These are phyloP conservation scores for Phenganax stokvisi DNA, from an alignment of 92 coral and sea anemone genomes.

Conservation along the genomic window DNA sequence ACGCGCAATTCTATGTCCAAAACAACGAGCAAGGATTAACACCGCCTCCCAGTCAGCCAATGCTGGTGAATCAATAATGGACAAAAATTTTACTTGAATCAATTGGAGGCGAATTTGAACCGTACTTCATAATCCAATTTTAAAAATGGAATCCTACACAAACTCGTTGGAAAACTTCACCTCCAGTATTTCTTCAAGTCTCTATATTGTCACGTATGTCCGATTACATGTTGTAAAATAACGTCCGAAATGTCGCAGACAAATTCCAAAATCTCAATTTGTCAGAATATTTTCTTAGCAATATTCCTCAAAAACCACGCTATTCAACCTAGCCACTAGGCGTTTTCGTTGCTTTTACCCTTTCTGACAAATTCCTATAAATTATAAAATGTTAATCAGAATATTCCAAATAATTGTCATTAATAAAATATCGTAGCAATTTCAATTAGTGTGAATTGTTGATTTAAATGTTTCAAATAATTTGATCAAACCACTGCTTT, in stretches of 20 bases:
- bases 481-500: neutral
- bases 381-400: slow-evolving; percentile 12
- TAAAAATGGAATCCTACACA: neutral
- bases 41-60: slow-evolving; percentile 19
- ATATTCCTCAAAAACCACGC: neutral
- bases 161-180: neutral
- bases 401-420: slow-evolving; percentile 1
- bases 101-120: neutral
- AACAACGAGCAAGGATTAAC: slow-evolving; percentile 16
- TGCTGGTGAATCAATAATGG: slow-evolving; percentile 35
- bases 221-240: slow-evolving; percentile 4
- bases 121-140: slow-evolving; percentile 3
- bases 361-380: slow-evolving; percentile 32
- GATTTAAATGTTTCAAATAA: neutral
- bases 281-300: slow-evolving; percentile 37
- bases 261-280: slow-evolving; percentile 17
- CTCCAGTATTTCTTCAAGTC: neutral
- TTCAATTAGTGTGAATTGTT: neutral
- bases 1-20: slow-evolving; percentile 30
- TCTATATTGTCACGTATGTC: slow-evolving; percentile 26
- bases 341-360: slow-evolving; percentile 20
- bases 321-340: neutral
- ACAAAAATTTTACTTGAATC: slow-evolving; percentile 18
- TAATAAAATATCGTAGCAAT: slow-evolving; percentile 34
- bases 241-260: slow-evolving; percentile 32